phyloP scores from a whole-genome alignment of 2,888 invertebrate species.

The Apocheima hispidaria region DNA sequence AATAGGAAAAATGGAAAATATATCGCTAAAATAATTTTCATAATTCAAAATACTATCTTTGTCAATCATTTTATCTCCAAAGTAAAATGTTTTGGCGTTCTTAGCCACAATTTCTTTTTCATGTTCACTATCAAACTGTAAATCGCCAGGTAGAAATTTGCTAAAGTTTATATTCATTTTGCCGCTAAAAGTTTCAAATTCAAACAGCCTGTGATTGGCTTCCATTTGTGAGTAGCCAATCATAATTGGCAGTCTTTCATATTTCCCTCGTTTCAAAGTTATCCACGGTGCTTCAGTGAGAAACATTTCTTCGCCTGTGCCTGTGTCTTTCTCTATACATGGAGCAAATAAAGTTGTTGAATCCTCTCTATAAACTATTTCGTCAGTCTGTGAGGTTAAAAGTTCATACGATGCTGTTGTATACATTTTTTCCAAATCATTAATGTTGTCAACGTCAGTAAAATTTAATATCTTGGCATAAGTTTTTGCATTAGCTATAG shows the following conservation, averaged over 20 bases:
- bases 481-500: constrained; percentile 23
- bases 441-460: constrained; percentile 29
- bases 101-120: constrained; percentile 42
- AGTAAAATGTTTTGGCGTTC: constrained; percentile 36
- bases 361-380: constrained; percentile 6
- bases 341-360: constrained; percentile 17
- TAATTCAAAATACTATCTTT: constrained; percentile 19
- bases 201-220: not conserved
- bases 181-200: constrained; percentile 6
- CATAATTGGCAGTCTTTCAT: constrained; percentile 15
- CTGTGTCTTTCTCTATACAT: constrained; percentile 28
- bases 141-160: constrained; percentile 48
- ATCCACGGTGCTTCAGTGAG: constrained; percentile 16
- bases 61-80: constrained; percentile 18
- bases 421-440: constrained; percentile 42
- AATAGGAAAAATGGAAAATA: constrained; percentile 15
- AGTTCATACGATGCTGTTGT: constrained; percentile 22
- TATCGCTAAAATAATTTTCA: constrained; percentile 21
- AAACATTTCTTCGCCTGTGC: constrained; percentile 22
- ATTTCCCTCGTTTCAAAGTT: constrained; percentile 23
- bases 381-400: not conserved
- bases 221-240: constrained; percentile 27
- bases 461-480: constrained; percentile 28
- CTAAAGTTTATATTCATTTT: constrained; percentile 30
- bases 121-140: constrained; percentile 31